Conservation (phyloP, 2,113 vertebrate genomes). For the Caranx ignobilis region DNA sequence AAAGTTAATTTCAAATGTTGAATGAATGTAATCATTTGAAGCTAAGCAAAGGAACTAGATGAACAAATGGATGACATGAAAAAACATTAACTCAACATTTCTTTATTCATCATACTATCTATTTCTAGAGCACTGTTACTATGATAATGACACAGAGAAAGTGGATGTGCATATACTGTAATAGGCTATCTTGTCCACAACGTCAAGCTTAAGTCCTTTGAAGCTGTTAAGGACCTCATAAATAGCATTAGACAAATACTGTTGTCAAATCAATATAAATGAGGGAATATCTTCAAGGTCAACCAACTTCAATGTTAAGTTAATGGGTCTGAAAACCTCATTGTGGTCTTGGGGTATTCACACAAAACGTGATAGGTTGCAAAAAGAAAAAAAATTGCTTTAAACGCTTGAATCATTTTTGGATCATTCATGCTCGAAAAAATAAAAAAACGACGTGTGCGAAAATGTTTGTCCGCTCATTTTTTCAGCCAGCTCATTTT, state of each 20-base stretch:
- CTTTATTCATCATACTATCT: neutral
- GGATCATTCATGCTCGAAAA: too few relatives aligned
- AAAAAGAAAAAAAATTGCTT: too few relatives aligned
- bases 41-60: conserved; percentile 5
- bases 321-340: neutral
- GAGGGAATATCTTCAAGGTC: neutral
- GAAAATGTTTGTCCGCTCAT: too few relatives aligned
- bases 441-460: too few relatives aligned
- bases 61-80: neutral
- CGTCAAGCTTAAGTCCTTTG: neutral
- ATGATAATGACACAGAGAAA: neutral
- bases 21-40: conserved; percentile 27
- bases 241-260: neutral
- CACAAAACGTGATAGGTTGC: too few relatives aligned
- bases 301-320: neutral
- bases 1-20: conserved; percentile 41
- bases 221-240: neutral
- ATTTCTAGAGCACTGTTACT: neutral
- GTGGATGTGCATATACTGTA: neutral
- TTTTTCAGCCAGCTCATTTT: too few relatives aligned
- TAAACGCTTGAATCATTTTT: too few relatives aligned
- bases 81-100: neutral
- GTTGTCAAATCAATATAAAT: neutral
- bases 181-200: neutral
- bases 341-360: too few relatives aligned